These are phyloP conservation scores for Hystrix cristata DNA, from an alignment of 2,113 vertebrate genomes.

Conservation along the genomic window DNA sequence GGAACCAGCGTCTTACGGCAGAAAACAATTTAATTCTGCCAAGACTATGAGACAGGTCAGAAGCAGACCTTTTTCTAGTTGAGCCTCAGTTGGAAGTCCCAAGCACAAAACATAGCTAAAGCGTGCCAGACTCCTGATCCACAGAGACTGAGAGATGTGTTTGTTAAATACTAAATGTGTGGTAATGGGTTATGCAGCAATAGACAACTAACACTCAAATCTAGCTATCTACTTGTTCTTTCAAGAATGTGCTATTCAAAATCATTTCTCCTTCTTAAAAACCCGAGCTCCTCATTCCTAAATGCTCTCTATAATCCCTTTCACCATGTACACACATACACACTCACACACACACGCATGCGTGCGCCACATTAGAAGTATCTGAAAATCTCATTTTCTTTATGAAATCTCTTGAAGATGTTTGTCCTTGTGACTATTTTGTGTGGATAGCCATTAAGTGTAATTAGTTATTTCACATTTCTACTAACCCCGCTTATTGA, in stretches of 20 bases:
- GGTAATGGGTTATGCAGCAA: background rate
- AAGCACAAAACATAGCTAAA: background rate
- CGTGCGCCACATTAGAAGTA: background rate
- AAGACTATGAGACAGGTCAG: background rate
- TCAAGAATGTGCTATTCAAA: background rate
- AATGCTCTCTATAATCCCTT: background rate
- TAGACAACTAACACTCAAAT: background rate
- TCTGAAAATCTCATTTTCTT: background rate
- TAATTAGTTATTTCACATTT: background rate
- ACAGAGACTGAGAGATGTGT: background rate
- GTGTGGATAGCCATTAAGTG: background rate
- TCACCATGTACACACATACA: rapidly evolving
- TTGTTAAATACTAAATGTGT: background rate
- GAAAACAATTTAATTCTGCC: background rate
- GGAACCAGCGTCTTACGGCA: background rate
- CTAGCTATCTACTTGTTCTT: background rate
- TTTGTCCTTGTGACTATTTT: background rate
- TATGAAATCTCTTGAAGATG: background rate
- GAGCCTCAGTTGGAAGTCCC: background rate
- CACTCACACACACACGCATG: background rate
- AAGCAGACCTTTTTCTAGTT: background rate
- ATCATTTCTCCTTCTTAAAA: background rate
- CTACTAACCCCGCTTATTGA: background rate
- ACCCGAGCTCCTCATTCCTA: background rate
- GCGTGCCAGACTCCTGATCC: background rate